Evolutionary conservation across 2,888 invertebrate species (phyloP), one percentile per base, ranked within the genome.

Genomic region (Phalera bucephala): DNA sequence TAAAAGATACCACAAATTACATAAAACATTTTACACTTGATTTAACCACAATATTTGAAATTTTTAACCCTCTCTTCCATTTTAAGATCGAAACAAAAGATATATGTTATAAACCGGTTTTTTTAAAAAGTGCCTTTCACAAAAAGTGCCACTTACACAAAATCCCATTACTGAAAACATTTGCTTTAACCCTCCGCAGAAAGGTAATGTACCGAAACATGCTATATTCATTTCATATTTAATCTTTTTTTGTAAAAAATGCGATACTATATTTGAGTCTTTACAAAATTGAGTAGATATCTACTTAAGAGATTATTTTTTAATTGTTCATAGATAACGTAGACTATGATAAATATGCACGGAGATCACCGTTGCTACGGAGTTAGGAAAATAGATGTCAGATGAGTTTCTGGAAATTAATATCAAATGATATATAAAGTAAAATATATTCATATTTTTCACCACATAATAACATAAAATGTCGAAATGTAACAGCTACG

Each of bases 91-190:
- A 14, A 14, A 27, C 27, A 13, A 27, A 26, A 27, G 27, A 15
- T 27, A 27, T 12, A n/a, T n/a, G n/a, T 12, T 25, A 10, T 25
- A 12, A 11, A 25, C 12, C 28, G 6, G 7, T 25, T 12, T 7
- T 12, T 7, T 2, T 11, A 11, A 11, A 25, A 25, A 25, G 5
- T n/a, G 5, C 9, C 3, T 40, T 22, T 13, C 25, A 35, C 31
- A 31, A 35, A 45, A 40, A 46, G 36, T 39, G 40, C 39, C 54
- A 53, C 59, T 64, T 61, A 53, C 50, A 58, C 57, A 17, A 70
- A 76, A 80, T 75, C 76, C 72, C 73, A 73, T 80, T 79, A 80
- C 41, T 41, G 44, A 63, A 63, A 74, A 76, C 69, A 73, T 74
- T 75, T 68, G 67, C 60, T 63, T 26, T 62, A 65, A 64, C 60